Percentiles rank a stretch among this genome's conserved stretches.
phyloP scores from a whole-genome alignment of 1,140 invertebrate species.

The Brachystomella parvula region DNA sequence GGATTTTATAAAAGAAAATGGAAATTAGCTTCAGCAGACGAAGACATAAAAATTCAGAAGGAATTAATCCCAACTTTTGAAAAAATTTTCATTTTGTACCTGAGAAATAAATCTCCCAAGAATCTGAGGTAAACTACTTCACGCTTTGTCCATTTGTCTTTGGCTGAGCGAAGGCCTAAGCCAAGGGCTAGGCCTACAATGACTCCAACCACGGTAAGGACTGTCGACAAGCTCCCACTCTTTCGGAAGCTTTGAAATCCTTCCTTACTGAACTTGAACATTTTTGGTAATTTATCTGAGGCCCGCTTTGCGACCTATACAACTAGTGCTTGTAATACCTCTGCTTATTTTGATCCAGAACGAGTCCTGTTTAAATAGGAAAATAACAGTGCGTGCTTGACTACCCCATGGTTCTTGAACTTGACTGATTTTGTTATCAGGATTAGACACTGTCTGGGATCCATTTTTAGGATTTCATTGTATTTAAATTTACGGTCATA shows the following conservation, averaged over 20 bases:
- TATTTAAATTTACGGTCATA: no score
- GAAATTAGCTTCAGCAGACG: neutral
- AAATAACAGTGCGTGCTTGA: no score
- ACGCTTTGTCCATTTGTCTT: slow-evolving; percentile 44
- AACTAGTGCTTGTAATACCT: no score
- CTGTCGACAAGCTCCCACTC: slow-evolving; percentile 49
- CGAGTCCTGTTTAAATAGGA: no score
- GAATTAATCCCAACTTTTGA: no score
- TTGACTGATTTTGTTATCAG: no score
- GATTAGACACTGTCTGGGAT: no score
- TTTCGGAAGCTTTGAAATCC: slow-evolving; percentile 44
- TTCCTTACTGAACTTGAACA: neutral
- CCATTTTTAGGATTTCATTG: no score
- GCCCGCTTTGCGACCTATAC: no score
- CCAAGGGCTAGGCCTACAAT: slow-evolving; percentile 51
- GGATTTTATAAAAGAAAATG: neutral
- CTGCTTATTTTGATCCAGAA: no score
- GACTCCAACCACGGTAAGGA: slow-evolving; percentile 52
- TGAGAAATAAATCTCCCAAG: slow-evolving; percentile 52
- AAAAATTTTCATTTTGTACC: neutral
- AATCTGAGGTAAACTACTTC: slow-evolving; percentile 48
- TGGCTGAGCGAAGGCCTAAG: slow-evolving; percentile 45
- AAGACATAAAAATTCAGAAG: neutral
- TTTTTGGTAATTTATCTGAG: no score
- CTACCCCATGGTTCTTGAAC: no score